These are phyloP conservation scores for Tuberolachnus salignus DNA, from an alignment of 2,888 invertebrate species.

Conservation along the genomic window DNA sequence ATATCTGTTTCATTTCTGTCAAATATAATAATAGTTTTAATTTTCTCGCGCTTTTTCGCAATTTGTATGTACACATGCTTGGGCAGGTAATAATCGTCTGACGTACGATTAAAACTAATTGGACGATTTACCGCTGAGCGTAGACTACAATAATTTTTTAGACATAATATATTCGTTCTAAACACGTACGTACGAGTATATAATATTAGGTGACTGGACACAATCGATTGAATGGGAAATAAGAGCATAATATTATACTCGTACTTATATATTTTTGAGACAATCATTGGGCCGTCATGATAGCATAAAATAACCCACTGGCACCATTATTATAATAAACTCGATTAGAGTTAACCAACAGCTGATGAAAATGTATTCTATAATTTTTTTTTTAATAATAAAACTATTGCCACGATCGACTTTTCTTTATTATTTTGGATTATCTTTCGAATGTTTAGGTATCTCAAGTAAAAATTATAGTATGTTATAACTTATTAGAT, in stretches of 20 bases:
- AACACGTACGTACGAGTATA: neutral
- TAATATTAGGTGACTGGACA: neutral
- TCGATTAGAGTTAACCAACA: neutral
- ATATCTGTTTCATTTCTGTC: neutral
- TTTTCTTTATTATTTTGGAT: too few relatives aligned
- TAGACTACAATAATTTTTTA: neutral
- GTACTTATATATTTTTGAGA: constrained; percentile 7
- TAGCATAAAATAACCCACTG: constrained; percentile 8
- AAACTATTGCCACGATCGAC: too few relatives aligned
- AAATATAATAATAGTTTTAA: neutral
- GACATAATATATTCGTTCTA: neutral
- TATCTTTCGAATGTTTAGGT: too few relatives aligned
- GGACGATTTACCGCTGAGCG: neutral
- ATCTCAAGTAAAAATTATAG: too few relatives aligned
- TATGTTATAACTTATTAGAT: too few relatives aligned
- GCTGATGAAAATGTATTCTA: neutral
- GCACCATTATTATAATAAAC: constrained; percentile 7
- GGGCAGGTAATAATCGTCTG: neutral
- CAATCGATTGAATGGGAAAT: neutral
- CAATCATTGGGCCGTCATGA: constrained; percentile 1
- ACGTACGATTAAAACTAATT: constrained; percentile 1
- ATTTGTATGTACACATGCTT: neutral
- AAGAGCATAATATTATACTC: neutral
- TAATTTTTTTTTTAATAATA: too few relatives aligned
- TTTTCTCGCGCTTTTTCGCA: neutral